Evolutionary conservation across 2,888 invertebrate species (phyloP).

Genomic region (Lithophane semibrunnea): DNA sequence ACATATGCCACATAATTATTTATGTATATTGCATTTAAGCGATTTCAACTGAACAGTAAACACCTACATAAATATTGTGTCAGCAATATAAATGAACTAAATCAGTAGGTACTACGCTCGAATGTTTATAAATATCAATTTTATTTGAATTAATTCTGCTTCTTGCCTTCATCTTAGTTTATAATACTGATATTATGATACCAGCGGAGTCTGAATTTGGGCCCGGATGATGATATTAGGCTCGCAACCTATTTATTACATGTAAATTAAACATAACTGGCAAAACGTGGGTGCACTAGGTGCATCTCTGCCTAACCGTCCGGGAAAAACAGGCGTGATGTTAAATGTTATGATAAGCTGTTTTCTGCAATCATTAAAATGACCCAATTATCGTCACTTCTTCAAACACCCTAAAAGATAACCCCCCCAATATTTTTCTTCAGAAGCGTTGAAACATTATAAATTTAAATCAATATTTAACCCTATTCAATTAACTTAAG

Average conservation of each 20-base stretch:
- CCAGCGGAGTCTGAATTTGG: too few relatives aligned
- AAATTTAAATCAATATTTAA: conserved; percentile 68
- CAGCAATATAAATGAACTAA: too few relatives aligned
- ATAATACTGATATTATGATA: background rate
- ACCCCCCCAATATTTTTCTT: conserved; percentile 45
- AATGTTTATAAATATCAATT: background rate
- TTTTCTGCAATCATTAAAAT: conserved; percentile 9
- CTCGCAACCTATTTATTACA: background rate
- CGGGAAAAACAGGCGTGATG: too few relatives aligned
- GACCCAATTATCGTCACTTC: conserved; percentile 13
- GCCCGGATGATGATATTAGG: background rate
- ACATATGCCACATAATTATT: too few relatives aligned
- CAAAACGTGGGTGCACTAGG: background rate
- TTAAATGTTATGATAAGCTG: background rate
- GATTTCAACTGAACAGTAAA: background rate
- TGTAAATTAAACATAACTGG: background rate
- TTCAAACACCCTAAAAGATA: conserved; percentile 5
- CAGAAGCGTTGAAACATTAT: conserved; percentile 51
- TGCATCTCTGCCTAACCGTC: too few relatives aligned
- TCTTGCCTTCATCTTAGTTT: background rate
- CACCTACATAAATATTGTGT: background rate
- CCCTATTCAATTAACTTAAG: conserved; percentile 69
- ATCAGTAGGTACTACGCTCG: too few relatives aligned
- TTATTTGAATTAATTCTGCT: background rate
- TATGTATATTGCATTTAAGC: too few relatives aligned